These are phyloP conservation scores for Lanistes nyassanus DNA, from an alignment of 1,140 invertebrate genomes.

Conservation along the genomic window DNA sequence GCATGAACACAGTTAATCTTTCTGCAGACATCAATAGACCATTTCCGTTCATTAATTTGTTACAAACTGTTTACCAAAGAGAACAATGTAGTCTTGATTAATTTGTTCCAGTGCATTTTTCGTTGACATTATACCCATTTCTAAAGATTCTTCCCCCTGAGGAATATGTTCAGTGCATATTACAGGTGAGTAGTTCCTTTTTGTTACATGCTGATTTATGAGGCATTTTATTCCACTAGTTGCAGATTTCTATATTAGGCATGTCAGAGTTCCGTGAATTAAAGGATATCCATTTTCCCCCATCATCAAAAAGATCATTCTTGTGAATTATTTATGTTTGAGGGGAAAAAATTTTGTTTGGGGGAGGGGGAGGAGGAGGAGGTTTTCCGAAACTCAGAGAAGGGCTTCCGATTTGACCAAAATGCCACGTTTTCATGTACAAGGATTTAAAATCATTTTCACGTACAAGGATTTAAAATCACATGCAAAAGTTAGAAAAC, in stretches of 20 bases:
- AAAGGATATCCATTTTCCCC: slow-evolving; percentile 13
- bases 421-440: no score
- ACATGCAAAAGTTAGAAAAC: no score
- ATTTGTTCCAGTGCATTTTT: slow-evolving; percentile 56
- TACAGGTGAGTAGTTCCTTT: slow-evolving; percentile 63
- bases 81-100: neutral
- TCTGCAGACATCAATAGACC: no score
- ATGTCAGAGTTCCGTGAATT: neutral
- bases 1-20: no score
- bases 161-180: slow-evolving; percentile 74
- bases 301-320: neutral
- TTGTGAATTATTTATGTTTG: slow-evolving; percentile 1
- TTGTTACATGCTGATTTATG: neutral
- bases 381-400: no score
- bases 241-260: neutral
- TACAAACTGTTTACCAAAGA: neutral
- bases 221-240: neutral
- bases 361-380: no score
- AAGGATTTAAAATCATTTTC: no score
- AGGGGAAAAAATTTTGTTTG: neutral
- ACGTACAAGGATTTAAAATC: neutral
- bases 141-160: slow-evolving; percentile 75
- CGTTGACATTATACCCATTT: slow-evolving; percentile 79
- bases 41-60: neutral
- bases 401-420: no score